Conservation (phyloP, 1,140 invertebrate genomes). For the Philotrypesis tridentata region DNA sequence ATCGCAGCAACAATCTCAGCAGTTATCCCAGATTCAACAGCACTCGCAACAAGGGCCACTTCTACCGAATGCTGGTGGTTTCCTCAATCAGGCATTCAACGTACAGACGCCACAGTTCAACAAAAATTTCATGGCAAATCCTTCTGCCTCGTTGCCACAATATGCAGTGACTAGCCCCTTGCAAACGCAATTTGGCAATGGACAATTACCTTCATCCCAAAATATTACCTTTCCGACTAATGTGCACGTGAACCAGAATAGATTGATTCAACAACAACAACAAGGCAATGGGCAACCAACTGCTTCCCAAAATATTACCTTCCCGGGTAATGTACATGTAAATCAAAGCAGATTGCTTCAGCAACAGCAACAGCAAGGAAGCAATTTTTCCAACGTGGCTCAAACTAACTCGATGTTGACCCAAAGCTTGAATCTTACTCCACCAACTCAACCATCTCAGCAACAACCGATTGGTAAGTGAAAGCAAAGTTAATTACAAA, state of each 20-base stretch:
- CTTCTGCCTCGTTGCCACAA: slow-evolving; percentile 42
- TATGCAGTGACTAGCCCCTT: slow-evolving; percentile 31
- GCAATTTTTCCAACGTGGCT: background rate
- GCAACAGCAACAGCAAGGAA: slow-evolving; percentile 30
- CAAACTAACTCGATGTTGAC: slow-evolving; percentile 35
- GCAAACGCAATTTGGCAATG: slow-evolving; percentile 38
- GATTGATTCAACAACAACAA: slow-evolving; percentile 52
- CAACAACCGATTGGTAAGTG: slow-evolving; percentile 28
- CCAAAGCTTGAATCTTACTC: slow-evolving; percentile 40
- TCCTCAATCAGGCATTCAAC: slow-evolving; percentile 60
- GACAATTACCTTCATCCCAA: slow-evolving; percentile 17
- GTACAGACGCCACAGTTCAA: slow-evolving; percentile 64
- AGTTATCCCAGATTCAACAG: background rate
- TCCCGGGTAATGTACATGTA: background rate
- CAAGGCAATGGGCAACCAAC: slow-evolving; percentile 14
- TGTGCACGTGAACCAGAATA: slow-evolving; percentile 44
- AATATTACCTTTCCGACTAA: background rate
- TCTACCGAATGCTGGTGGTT: slow-evolving; percentile 46
- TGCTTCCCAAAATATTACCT: slow-evolving; percentile 20
- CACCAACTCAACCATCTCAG: slow-evolving; percentile 8
- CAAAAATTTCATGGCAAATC: slow-evolving; percentile 60
- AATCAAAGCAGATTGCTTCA: slow-evolving; percentile 55
- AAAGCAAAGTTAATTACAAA: background rate
- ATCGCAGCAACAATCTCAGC: slow-evolving; percentile 28
- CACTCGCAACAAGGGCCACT: slow-evolving; percentile 33